These are phyloP conservation scores for Prunella himalayana DNA, from an alignment of 2,113 vertebrate species.

Conservation along the genomic window DNA sequence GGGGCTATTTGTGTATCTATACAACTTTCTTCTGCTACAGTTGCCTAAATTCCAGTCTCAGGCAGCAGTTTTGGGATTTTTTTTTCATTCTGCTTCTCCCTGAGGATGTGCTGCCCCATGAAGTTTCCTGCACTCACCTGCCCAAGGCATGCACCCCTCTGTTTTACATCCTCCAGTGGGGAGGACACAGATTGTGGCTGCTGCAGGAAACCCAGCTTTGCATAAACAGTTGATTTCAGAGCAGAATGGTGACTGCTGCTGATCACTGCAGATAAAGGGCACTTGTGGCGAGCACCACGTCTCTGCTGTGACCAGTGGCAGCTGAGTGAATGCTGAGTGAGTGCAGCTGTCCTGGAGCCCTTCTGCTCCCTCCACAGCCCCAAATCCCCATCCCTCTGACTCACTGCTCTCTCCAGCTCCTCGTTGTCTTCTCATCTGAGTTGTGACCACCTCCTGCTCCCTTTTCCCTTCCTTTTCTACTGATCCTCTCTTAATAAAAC, in stretches of 20 bases:
- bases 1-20: not conserved
- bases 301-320: not conserved
- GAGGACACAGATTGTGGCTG: not conserved
- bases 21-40: not conserved
- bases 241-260: not conserved
- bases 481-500: not conserved
- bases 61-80: not conserved
- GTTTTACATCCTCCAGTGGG: rapidly evolving
- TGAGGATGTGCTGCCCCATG: not conserved
- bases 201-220: not conserved
- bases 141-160: rapidly evolving
- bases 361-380: not conserved
- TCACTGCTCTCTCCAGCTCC: not conserved
- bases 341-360: rapidly evolving
- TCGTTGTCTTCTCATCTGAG: not conserved
- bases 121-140: not conserved
- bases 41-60: not conserved
- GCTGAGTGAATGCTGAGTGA: not conserved
- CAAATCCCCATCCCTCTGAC: rapidly evolving
- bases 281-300: not conserved
- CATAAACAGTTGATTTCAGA: not conserved
- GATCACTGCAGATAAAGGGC: slow-evolving; percentile 12
- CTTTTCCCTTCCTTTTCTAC: not conserved
- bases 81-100: not conserved
- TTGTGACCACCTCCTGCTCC: not conserved